These are phyloP conservation scores for Xylophagus ater DNA, from an alignment of 2,888 invertebrate species.

Conservation along the genomic window DNA sequence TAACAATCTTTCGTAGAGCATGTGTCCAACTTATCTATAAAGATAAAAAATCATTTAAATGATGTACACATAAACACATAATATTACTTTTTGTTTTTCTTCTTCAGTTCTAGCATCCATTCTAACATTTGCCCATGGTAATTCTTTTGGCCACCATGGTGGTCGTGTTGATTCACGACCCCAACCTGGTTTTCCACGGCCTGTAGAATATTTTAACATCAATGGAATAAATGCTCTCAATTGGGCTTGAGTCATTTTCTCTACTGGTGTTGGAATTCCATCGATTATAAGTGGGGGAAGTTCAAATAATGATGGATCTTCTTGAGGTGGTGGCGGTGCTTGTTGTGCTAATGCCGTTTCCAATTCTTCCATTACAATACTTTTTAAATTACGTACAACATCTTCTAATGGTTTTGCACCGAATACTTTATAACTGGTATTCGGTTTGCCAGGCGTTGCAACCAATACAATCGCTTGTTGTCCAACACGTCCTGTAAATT, in stretches of 20 bases:
- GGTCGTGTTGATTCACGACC: conserved; percentile 91
- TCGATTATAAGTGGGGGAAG: conserved; percentile 92
- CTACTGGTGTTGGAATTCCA: conserved; percentile 95
- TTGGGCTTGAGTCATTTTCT: conserved; percentile 99
- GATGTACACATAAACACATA: too few relatives aligned
- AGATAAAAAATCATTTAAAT: neutral
- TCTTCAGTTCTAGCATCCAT: conserved; percentile 95
- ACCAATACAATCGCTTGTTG: conserved; percentile 94
- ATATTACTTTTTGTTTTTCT: conserved; percentile 84
- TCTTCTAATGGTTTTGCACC: conserved; percentile 94
- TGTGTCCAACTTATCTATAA: conserved; percentile 94
- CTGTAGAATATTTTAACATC: conserved; percentile 96
- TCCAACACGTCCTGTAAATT: conserved; percentile 92
- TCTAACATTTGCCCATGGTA: conserved; percentile 96
- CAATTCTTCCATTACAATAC: conserved; percentile 88
- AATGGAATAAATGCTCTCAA: conserved; percentile 91
- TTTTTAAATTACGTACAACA: conserved; percentile 82
- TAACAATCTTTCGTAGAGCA: conserved; percentile 89
- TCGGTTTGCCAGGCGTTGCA: conserved; percentile 92
- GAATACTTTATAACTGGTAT: conserved; percentile 92
- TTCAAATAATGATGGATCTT: conserved; percentile 89
- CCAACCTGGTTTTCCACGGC: conserved; percentile 95
- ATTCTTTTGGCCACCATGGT: conserved; percentile 96
- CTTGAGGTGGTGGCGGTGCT: conserved; percentile 65
- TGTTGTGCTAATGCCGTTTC: conserved; percentile 89